These are phyloP conservation scores for Cepaea nemoralis DNA, from an alignment of 1,140 invertebrate species.

Conservation along the genomic window DNA sequence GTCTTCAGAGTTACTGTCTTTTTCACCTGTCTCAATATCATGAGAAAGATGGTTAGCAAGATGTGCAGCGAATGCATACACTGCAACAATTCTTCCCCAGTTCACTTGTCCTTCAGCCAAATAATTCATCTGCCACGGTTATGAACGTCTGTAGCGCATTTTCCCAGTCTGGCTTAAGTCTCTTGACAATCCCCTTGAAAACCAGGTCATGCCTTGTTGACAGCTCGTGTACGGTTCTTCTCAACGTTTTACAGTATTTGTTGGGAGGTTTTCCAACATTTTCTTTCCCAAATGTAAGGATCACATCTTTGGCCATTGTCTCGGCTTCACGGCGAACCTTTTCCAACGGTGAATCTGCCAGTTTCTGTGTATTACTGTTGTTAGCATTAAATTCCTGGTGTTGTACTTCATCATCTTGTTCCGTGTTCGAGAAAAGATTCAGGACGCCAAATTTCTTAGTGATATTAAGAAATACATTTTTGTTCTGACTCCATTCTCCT, in stretches of 20 bases:
- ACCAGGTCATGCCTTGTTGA: conserved; percentile 76
- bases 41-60: conserved; percentile 74
- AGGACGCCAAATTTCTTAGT: no score
- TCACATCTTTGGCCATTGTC: conserved; percentile 62
- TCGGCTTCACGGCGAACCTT: conserved; percentile 62
- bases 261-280: conserved; percentile 55
- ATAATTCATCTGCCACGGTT: conserved; percentile 76
- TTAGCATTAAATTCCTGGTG: no score
- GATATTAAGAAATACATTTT: no score
- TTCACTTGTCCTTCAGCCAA: conserved; percentile 74
- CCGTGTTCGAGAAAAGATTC: no score
- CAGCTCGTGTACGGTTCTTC: conserved; percentile 66
- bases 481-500: no score
- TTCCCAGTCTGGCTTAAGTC: conserved; percentile 74
- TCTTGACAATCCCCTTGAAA: conserved; percentile 77
- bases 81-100: conserved; percentile 77
- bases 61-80: conserved; percentile 77
- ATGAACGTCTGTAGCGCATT: conserved; percentile 76
- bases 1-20: not conserved
- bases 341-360: conserved; percentile 55
- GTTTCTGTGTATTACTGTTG: conserved; percentile 62
- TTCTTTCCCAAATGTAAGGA: conserved; percentile 52
- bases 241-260: conserved; percentile 68
- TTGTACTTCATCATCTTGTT: no score
- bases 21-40: conserved; percentile 44